Evolutionary conservation across 1,140 invertebrate species (phyloP), one percentile per base, ranked within the genome.

Genomic region (Tetramorium alpestre): DNA sequence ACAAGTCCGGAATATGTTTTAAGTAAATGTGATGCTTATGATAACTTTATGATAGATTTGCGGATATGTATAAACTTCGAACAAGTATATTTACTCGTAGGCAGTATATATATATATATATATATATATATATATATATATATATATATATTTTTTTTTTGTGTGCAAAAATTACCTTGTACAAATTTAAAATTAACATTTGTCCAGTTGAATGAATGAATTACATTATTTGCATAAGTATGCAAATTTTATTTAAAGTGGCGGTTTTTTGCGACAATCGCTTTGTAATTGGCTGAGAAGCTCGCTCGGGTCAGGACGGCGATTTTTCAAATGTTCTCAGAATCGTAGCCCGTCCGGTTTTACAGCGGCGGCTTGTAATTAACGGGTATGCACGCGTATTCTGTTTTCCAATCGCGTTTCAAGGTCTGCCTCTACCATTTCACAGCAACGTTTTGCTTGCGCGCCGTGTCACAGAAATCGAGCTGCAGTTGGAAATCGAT

Each of bases 391-490:
- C 51, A 47, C 54, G 84, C 54, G 60, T 72, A 85, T 86, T 90
- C 89, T 84, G 88, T 86, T 90, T 90, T 88, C 89, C 89, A 90
- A 88, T 90, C 84, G 77, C 89, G 78, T 58, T 64, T 75, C 90
- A 91, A 91, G 90, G 90, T 91, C 89, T 91, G 82, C 73, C 56
- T 87, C 89, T 90, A 90, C 81, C 87, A 88, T 88, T 91, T 91
- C 65, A 69, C 65, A 90, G 67, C 75, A 51, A 11, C 65, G 51
- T 51, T 60, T 60, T 65, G 62, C 41, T 58, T 51, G 75, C 64
- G 44, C 80, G 51, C 41, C 33, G 77, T 81, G 70, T 67, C 62
- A 60, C 81, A 90, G 90, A 84, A 90, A 90, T 89, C 82, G 73
- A 87, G 62, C 28, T 62, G 87, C 78, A 89, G 86, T 82, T 69